These are phyloP conservation scores for Andrena flavipes DNA, from an alignment of 2,888 invertebrate genomes.

Conservation along the genomic window DNA sequence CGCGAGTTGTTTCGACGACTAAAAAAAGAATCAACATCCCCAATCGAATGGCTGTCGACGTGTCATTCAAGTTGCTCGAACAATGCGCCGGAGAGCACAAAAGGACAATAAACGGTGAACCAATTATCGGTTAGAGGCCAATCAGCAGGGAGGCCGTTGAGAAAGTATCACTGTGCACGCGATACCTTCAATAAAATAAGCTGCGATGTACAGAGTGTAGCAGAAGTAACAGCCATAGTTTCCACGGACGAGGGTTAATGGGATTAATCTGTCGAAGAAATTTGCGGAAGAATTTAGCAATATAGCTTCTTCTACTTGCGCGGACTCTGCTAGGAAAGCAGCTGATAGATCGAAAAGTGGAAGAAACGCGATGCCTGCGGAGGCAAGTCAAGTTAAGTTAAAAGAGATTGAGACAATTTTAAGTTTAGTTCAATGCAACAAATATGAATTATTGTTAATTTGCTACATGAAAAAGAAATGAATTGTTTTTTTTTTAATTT, in stretches of 20 bases:
- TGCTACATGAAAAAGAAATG: too few relatives aligned
- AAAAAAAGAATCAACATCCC: slow-evolving; percentile 2
- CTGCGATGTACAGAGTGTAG: neutral
- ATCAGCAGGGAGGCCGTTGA: neutral
- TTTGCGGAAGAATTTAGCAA: neutral
- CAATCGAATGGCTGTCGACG: slow-evolving; percentile 1
- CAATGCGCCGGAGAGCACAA: neutral
- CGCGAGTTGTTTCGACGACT: neutral
- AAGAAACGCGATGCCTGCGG: too few relatives aligned
- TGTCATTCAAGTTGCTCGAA: neutral
- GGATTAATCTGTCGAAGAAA: neutral
- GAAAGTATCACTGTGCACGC: slow-evolving; percentile 9
- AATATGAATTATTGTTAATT: too few relatives aligned
- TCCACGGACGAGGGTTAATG: neutral
- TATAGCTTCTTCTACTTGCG: too few relatives aligned
- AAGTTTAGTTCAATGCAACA: too few relatives aligned
- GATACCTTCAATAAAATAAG: slow-evolving; percentile 1
- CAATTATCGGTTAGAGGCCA: neutral
- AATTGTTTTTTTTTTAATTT: too few relatives aligned
- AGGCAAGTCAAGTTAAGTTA: too few relatives aligned
- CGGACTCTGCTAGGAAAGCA: too few relatives aligned
- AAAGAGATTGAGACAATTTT: too few relatives aligned
- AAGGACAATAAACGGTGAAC: slow-evolving; percentile 1
- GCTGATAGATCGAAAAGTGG: too few relatives aligned
- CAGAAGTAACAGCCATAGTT: neutral